phyloP scores from a whole-genome alignment of 2,888 invertebrate genomes.

The Xylota segnis region DNA sequence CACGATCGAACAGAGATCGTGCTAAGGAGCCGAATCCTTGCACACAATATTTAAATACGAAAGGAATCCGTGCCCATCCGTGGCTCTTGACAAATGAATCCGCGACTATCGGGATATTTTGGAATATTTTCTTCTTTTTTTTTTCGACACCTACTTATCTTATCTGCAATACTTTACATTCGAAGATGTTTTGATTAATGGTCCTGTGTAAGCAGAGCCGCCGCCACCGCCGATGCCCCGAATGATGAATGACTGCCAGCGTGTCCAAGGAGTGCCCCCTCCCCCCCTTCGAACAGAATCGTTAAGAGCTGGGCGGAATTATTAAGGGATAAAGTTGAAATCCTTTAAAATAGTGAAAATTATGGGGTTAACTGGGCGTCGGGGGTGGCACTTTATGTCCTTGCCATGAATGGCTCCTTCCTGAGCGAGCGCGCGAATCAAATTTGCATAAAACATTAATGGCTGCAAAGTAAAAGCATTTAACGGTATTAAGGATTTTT shows the following conservation, averaged over 20 bases:
- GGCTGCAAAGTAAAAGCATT: conserved; percentile 74
- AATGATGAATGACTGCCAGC: conserved; percentile 55
- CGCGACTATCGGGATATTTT: conserved; percentile 27
- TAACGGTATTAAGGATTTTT: conserved; percentile 76
- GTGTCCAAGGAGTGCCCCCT: not conserved
- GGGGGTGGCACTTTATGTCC: conserved; percentile 31
- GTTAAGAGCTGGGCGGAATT: conserved; percentile 19
- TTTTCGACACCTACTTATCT: conserved; percentile 15
- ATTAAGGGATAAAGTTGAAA: conserved; percentile 64
- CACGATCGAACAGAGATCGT: conserved; percentile 56
- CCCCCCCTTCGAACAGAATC: not conserved
- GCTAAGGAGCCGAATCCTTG: conserved; percentile 38
- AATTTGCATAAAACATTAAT: conserved; percentile 77
- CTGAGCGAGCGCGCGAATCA: conserved; percentile 46
- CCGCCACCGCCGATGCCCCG: not conserved
- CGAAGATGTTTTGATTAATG: conserved; percentile 75
- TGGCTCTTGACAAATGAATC: conserved; percentile 75
- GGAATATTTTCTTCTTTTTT: conserved; percentile 9
- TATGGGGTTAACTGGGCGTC: conserved; percentile 44
- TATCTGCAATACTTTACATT: conserved; percentile 66
- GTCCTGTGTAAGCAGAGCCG: conserved; percentile 9
- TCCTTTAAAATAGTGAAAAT: conserved; percentile 73
- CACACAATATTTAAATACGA: conserved; percentile 34
- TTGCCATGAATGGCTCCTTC: conserved; percentile 38
- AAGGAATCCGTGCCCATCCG: conserved; percentile 17